Base-by-base conservation (phyloP, 2,888 invertebrate genomes). In the Penaeus monodon region DNA sequence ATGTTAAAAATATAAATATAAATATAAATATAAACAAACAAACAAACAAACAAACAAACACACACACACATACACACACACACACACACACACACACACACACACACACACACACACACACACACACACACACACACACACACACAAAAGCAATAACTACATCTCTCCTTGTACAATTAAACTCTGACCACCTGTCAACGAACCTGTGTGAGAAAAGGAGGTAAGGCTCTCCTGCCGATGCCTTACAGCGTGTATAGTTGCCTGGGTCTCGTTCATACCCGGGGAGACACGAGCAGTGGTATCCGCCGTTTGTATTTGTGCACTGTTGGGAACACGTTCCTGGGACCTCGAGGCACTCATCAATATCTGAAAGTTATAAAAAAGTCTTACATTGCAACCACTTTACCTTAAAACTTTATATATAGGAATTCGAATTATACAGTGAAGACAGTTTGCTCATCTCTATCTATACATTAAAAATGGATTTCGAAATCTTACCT, bases 211-310 rank as follows among this genome's bases (percentile, higher is more conserved):
- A 96, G 92, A 98, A 96, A 57, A 98, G 93, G 10, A 99, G 93
- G 4, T 97, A 97, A 0, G 98, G 97, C 91, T 97, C 97, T 91
- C 96, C 97, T 93, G 97, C 97, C 1, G 96, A 95, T 1, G 97
- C 97, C 93, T 97, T 97, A 93, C 97, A 97, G 84, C 92, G 91
- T 10, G 91, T 91, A 66, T 89, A 90, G 70, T 91, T 90, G 20
- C 83, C 85, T n/a, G 90, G 88, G 24, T 86, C 88, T 6, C 89
- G 63, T 1, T 65, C 49, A 82, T 90, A 92, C n/a, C 92, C 92
- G 66, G 79, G 73, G 24, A 89, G 80, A 86, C 92, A 92, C 24
- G 90, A 88, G 86, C 92, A 92, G 63, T 90, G 81, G 65, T 80
- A 88, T 22, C 85, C 89, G 17, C 85, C 85, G 73, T 91, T 90